These are phyloP conservation scores for Epizoanthus stellaris DNA, from an alignment of 92 coral and sea anemone species.

Conservation along the genomic window DNA sequence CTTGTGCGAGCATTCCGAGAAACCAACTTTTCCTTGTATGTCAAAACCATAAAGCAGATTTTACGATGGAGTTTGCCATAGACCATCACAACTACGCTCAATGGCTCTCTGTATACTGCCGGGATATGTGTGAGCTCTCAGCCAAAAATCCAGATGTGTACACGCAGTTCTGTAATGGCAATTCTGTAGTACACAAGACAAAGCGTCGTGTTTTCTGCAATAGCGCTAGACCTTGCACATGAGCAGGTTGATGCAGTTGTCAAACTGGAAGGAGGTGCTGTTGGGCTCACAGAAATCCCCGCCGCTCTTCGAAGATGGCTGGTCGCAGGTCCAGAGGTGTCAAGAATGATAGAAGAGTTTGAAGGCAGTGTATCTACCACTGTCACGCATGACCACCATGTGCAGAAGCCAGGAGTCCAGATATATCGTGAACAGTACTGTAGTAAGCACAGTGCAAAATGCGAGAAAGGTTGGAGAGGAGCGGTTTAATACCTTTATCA, in stretches of 20 bases:
- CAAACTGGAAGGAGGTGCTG: conserved; percentile 76
- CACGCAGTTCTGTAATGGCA: conserved; percentile 45
- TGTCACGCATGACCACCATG: conserved; percentile 49
- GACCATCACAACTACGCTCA: conserved; percentile 19
- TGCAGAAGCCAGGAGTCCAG: conserved; percentile 51
- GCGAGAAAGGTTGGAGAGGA: conserved; percentile 58
- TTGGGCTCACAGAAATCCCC: conserved; percentile 71
- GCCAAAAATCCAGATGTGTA: conserved; percentile 47
- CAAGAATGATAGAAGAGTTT: conserved; percentile 70
- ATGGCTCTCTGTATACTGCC: conserved; percentile 69
- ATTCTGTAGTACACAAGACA: conserved; percentile 65
- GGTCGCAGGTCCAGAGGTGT: conserved; percentile 65
- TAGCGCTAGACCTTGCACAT: conserved; percentile 71
- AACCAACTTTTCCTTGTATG: conserved; percentile 61
- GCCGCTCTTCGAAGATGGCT: conserved; percentile 73
- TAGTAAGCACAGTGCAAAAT: conserved; percentile 46
- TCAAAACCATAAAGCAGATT: conserved; percentile 52
- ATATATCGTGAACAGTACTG: conserved; percentile 52
- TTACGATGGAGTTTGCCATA: conserved; percentile 69
- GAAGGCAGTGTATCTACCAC: conserved; percentile 37
- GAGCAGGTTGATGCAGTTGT: conserved; percentile 71
- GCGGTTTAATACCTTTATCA: conserved; percentile 55
- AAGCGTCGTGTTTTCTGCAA: too few relatives aligned
- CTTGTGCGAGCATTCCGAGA: conserved; percentile 72
- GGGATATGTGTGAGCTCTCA: conserved; percentile 43